phyloP scores from a whole-genome alignment of 2,113 vertebrate species.

The Oceanites oceanicus region DNA sequence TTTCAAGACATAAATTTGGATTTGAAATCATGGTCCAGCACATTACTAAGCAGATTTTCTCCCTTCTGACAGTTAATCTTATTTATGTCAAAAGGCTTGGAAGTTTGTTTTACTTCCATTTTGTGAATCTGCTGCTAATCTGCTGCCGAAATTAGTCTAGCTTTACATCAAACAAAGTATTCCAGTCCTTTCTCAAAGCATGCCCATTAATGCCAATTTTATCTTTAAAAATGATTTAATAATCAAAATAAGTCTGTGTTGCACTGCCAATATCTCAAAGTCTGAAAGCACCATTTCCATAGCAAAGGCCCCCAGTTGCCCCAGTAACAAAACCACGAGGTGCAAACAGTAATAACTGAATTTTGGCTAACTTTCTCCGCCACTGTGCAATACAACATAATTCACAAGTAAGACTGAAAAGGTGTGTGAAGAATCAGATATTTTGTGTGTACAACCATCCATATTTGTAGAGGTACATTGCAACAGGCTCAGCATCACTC shows the following conservation, averaged over 20 bases:
- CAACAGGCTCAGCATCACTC: neutral
- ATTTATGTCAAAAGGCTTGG: neutral
- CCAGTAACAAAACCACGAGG: conserved; percentile 3
- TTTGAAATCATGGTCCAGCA: neutral
- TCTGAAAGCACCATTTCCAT: neutral
- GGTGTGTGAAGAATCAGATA: neutral
- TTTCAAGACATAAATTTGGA: neutral
- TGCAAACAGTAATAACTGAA: neutral
- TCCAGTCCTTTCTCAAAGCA: neutral
- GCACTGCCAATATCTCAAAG: neutral
- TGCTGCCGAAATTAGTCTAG: neutral
- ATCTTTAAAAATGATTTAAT: neutral
- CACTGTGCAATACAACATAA: neutral
- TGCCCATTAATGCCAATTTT: neutral
- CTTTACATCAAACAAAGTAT: neutral
- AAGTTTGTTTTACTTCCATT: neutral
- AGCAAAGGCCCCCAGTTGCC: neutral
- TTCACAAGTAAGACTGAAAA: neutral
- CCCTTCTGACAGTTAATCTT: neutral
- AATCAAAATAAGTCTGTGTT: neutral
- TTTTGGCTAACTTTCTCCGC: neutral
- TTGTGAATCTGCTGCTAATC: neutral
- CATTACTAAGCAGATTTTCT: neutral
- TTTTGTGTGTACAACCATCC: neutral
- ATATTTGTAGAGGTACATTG: neutral